Evolutionary conservation across 1,140 invertebrate genomes (phyloP).

Genomic region (Zaprionus inermis): DNA sequence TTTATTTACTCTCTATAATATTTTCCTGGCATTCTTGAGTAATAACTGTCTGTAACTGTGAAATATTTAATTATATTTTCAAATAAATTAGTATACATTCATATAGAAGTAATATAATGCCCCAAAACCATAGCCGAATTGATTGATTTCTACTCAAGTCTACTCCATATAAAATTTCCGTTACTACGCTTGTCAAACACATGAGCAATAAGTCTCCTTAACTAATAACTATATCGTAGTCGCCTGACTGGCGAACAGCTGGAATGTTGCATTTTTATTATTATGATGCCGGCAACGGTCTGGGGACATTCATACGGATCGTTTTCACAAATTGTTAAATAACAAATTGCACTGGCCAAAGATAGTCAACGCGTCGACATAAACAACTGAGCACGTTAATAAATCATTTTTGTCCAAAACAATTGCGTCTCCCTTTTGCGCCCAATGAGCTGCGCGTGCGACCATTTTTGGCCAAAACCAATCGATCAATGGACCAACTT

Average conservation of each 20-base stretch:
- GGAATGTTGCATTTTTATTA: conserved; percentile 51
- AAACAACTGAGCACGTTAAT: conserved; percentile 77
- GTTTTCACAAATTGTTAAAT: conserved; percentile 75
- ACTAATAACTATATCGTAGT: conserved; percentile 76
- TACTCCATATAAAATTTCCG: not conserved
- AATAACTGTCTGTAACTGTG: no score
- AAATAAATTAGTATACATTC: no score
- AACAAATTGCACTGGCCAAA: conserved; percentile 73
- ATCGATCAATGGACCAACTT: conserved; percentile 73
- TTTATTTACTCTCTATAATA: no score
- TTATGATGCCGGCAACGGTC: conserved; percentile 18
- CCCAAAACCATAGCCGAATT: not conserved
- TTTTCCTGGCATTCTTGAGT: no score
- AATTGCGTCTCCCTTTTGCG: conserved; percentile 64
- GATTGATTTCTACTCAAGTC: not conserved
- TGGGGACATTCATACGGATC: conserved; percentile 61
- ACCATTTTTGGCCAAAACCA: conserved; percentile 75
- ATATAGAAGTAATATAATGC: not conserved
- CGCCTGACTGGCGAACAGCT: conserved; percentile 20
- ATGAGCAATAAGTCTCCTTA: conserved; percentile 35
- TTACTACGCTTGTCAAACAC: not conserved
- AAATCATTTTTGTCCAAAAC: conserved; percentile 76
- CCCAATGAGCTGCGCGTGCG: conserved; percentile 59
- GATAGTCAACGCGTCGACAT: conserved; percentile 63
- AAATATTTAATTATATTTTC: no score